Evolutionary conservation across 2,888 invertebrate genomes (phyloP), one percentile per base, ranked within the genome.

Genomic region (Elysia crispata): DNA sequence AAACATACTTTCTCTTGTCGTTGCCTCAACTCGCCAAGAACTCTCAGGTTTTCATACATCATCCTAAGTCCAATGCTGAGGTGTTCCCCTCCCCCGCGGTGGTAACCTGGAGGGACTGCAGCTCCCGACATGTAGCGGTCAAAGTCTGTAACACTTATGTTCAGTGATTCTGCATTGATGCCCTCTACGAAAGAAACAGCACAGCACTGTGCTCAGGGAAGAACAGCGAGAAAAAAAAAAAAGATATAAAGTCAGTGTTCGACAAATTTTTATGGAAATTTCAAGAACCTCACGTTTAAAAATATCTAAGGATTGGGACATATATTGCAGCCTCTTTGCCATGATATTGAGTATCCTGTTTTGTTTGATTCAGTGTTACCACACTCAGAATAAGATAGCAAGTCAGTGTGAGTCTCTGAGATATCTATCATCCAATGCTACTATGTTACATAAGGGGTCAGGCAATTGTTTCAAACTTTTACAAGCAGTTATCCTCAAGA

Each of bases 131-230:
- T 41, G 92, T 98, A 97, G 30, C 96, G 95, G 86, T 97, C 95
- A 90, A 98, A 99, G 92, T 99, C 98, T 85, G 96, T 96, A 88
- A 95, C 94, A 23, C 96, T 95, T 95, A 99, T 96, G 90, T 95
- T 97, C 78, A 99, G 93, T 0, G 97, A 98, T 90, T 97, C 97
- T 0, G 97, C 97, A 6, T 96, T 98, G 88, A 99, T 93, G 90
- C 97, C 97, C 93, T 99, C 98, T 84, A 99, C 98, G 92, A 99
- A 99, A 15, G 97, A 96, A 54, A 99, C 97, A 1, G 99, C 99
- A 92, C 98, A 99, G 89, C 98, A 99, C 96, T 98, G 92, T 13
- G 93, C 93, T 15, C 20, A 20, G 70, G 8, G 23, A 70, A 33
- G 23, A 76, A 8, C 6, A 31, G 8, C 3, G 33, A 33, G 23